Base-by-base conservation (phyloP, 2,113 vertebrate species). In the Zosterops pallidus region DNA sequence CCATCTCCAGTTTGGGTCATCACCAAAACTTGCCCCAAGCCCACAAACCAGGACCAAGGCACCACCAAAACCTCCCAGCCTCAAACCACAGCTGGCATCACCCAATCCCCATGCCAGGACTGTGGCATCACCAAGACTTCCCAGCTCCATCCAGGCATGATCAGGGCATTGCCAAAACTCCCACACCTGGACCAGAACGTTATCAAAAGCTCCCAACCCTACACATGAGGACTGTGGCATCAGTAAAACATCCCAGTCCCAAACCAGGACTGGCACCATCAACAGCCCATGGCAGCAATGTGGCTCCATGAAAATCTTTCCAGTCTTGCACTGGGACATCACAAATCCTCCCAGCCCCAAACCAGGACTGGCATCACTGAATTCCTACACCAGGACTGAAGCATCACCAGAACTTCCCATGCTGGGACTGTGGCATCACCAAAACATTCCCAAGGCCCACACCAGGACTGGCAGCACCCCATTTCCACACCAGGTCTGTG, bases 181-280 rank as follows among this genome's bases (percentile, higher is more conserved):
- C 25, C 24, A 83, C 25, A 26, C 18, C 56, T 3, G 46, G n/a
- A 52, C 7, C 14, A 25, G 21, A 17, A 33, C 20, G 12, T 10
- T 0, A 16, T 49, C 44, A 31, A 52, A 35, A 57, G 6, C 63
- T 57, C 70, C 29, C 46, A 53, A 6, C 4, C 21, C 10, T 14
- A 16, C 41, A n/a, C 12, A 39, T 0, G 2, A 33, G 2, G 8
- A 20, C 14, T 35, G 53, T 12, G 46, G 29, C 46, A 28, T 10
- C 25, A 12, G 9, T 9, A 4, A 50, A 65, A 24, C 12, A 15
- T 8, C 14, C 28, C 65, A 41, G 47, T 2, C 26, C 64, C 68
- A 81, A 29, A 52, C 6, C 24, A 35, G 21, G 20, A 41, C 23
- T 14, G 44, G 29, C n/a, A 59, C 26, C 21, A n/a, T 4, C 9